Base-by-base conservation (phyloP, 2,888 invertebrate species). In the Gastrophysa polygoni region DNA sequence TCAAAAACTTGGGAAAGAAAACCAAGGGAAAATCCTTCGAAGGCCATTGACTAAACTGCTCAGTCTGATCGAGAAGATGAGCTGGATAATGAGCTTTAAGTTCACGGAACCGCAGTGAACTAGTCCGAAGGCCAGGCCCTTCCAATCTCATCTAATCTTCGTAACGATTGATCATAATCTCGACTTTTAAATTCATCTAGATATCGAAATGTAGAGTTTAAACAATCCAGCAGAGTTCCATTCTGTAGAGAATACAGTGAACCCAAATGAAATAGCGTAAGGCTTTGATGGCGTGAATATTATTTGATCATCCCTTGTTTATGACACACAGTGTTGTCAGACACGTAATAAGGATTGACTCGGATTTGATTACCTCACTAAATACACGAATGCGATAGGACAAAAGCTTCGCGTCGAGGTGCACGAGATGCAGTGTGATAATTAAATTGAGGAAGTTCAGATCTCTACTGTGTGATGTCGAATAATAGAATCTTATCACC, bases 341-440 rank as follows among this genome's bases (percentile, higher is more conserved):
- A 61, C 51, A 63, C 63, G 62, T 72, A 71, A 72, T 71, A 68
- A 70, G 70, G 72, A 72, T 62, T 63, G 66, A 69, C 72, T 67
- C 21, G 66, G 63, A 71, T 71, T 70, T 68, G 70, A 71, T 70
- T 71, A 71, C 65, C 61, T 51, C 63, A 59, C 68, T 69, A 14
- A 38, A 14, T n/a, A 38, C 14, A 14, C n/a, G 38, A 38, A 38
- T 38, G 38, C 14, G 38, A 38, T 6, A 38, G n/a, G 38, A 38
- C 38, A 38, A 38, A 38, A 38, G 38, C 38, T 38, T n/a, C 14
- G 14, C 38, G 38, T 38, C 14, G 14, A 4, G 1, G n/a, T n/a
- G 38, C 14, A 10, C 14, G 14, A 38, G 38, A 1, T 38, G 38
- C 14, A 14, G 38, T 14, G 38, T 4, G 14, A 38, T 6, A 38